Evolutionary conservation across 2,113 vertebrate species (phyloP).

Genomic region (Actenoides lindsayi): DNA sequence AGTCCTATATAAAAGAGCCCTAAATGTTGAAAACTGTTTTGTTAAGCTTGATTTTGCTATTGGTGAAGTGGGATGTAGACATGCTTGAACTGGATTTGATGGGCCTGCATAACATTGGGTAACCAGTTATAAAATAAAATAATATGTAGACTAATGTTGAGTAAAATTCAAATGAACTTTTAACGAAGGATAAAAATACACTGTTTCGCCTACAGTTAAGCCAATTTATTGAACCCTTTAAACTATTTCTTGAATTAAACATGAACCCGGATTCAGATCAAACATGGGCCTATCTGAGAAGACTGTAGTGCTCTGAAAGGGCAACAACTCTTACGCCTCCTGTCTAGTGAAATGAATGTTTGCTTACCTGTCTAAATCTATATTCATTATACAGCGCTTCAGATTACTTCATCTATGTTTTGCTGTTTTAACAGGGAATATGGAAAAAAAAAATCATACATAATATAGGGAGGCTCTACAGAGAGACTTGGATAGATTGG

Average conservation of each 20-base stretch:
- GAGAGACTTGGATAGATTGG: too few species aligned
- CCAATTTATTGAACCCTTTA: neutral
- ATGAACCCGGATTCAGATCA: neutral
- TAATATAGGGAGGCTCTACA: too few species aligned
- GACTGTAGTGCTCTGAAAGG: neutral
- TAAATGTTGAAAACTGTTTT: neutral
- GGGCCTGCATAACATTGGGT: neutral
- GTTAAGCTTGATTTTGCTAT: neutral
- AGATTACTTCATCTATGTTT: neutral
- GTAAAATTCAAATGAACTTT: neutral
- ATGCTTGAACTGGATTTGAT: neutral
- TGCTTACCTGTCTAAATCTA: neutral
- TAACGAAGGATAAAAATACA: neutral
- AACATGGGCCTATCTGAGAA: neutral
- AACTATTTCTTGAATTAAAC: neutral
- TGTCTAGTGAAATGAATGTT: neutral
- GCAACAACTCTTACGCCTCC: rapidly evolving
- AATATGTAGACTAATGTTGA: neutral
- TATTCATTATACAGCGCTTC: neutral
- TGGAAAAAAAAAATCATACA: neutral
- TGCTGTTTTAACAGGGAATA: neutral
- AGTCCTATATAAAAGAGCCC: neutral
- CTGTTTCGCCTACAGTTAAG: neutral
- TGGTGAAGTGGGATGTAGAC: neutral
- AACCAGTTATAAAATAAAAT: neutral